These are phyloP conservation scores for Mormoops blainvillei DNA, from an alignment of 2,113 vertebrate species.

Conservation along the genomic window DNA sequence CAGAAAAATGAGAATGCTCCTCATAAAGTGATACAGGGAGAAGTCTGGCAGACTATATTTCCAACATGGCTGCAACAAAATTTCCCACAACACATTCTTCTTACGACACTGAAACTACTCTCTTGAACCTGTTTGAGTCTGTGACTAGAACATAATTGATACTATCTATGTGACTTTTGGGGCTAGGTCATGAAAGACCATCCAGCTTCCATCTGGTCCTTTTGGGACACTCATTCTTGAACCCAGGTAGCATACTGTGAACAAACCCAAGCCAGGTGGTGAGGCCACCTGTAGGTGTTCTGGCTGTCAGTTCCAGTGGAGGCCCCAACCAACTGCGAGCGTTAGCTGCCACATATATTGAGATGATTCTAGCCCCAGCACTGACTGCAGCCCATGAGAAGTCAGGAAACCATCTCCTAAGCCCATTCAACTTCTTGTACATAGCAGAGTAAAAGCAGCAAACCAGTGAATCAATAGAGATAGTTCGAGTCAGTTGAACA, in stretches of 20 bases:
- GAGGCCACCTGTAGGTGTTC: not conserved
- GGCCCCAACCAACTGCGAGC: not conserved
- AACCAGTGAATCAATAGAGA: not conserved
- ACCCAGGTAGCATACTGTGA: not conserved
- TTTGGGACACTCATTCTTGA: not conserved
- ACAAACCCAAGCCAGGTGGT: not conserved
- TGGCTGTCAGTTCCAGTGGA: not conserved
- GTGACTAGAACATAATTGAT: not conserved
- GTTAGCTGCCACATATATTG: not conserved
- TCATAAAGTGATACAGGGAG: not conserved
- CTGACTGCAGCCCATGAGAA: not conserved
- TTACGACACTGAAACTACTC: not conserved
- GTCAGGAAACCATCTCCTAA: not conserved
- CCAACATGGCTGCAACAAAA: not conserved
- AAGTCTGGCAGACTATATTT: not conserved
- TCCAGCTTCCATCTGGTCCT: not conserved
- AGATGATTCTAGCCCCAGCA: not conserved
- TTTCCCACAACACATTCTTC: not conserved
- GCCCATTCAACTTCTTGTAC: not conserved
- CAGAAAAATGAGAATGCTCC: not conserved
- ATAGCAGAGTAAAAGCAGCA: constrained; percentile 5
- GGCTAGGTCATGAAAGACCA: not conserved
- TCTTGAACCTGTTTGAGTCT: not conserved
- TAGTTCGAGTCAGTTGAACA: not conserved
- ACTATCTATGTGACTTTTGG: not conserved